Evolutionary conservation across 2,888 invertebrate genomes (phyloP).

Genomic region (Drosophila stalkeri): DNA sequence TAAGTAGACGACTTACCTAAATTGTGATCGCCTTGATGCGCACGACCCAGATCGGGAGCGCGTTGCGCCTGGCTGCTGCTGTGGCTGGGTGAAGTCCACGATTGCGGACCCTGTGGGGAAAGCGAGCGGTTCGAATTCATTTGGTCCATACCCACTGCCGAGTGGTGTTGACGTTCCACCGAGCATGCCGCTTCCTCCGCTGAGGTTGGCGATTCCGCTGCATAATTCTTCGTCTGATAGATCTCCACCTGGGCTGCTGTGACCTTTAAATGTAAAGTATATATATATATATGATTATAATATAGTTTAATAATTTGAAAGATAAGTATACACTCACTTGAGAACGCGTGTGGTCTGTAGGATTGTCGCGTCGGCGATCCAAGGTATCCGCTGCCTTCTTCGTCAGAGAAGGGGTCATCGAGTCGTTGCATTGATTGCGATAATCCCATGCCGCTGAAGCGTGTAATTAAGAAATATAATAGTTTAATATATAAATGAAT

Average conservation of each 20-base stretch:
- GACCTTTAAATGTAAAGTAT: constrained; percentile 73
- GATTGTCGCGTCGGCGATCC: constrained; percentile 86
- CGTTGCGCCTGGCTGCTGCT: constrained; percentile 83
- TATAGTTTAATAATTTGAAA: too few species aligned
- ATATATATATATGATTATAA: not conserved
- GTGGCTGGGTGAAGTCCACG: constrained; percentile 85
- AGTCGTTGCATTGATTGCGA: constrained; percentile 86
- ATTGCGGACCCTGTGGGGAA: constrained; percentile 84
- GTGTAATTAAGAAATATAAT: constrained; percentile 38
- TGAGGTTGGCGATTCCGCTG: constrained; percentile 85
- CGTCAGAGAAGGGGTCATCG: constrained; percentile 95
- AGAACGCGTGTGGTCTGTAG: constrained; percentile 86
- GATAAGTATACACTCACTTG: constrained; percentile 83
- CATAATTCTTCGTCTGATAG: constrained; percentile 86
- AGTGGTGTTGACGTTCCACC: constrained; percentile 84
- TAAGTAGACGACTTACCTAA: constrained; percentile 78
- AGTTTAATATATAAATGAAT: constrained; percentile 37
- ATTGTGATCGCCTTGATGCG: constrained; percentile 85
- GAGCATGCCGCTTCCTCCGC: constrained; percentile 78
- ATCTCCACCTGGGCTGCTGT: constrained; percentile 86
- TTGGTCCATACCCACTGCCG: constrained; percentile 84
- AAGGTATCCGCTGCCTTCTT: constrained; percentile 89
- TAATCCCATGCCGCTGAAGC: constrained; percentile 85
- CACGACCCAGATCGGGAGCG: constrained; percentile 85
- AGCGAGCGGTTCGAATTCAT: constrained; percentile 86